Evolutionary conservation across 2,888 invertebrate species (phyloP).

Genomic region (Coelogynopora nodosa): DNA sequence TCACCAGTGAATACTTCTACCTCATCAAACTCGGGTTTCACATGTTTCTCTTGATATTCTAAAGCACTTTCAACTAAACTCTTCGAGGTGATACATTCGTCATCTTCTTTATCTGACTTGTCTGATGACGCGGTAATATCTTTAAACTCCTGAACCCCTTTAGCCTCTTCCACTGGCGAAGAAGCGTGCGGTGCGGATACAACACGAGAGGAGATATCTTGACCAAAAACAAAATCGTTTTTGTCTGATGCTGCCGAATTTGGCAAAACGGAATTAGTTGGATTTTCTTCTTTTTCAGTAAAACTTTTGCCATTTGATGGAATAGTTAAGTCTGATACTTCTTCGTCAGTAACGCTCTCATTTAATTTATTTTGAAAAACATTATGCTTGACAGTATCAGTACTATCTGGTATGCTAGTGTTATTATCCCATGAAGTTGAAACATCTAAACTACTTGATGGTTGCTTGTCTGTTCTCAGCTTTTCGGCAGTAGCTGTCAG

Average conservation of each 20-base stretch:
- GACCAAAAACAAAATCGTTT: not conserved
- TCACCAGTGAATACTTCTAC: not conserved
- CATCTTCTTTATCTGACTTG: not conserved
- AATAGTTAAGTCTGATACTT: not conserved
- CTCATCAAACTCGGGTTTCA: constrained; percentile 17
- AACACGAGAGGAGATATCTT: not conserved
- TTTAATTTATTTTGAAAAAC: not conserved
- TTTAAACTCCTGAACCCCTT: not conserved
- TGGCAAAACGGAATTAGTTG: not conserved
- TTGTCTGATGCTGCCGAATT: not conserved
- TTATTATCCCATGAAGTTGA: not conserved
- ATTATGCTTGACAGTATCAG: not conserved
- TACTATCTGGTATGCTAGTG: not conserved
- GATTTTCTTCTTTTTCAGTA: not conserved
- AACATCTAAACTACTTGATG: not conserved
- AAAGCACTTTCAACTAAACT: not conserved
- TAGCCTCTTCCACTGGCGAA: not conserved
- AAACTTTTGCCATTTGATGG: not conserved
- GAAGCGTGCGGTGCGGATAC: not conserved
- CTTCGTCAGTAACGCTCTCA: not conserved
- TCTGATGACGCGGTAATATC: not conserved
- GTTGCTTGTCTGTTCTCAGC: not conserved
- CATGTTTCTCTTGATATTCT: not conserved
- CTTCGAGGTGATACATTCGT: not conserved
- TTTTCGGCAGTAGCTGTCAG: constrained; percentile 16